Percentiles rank a stretch among this genome's conserved stretches.
These are phyloP conservation scores for Coregonus sp. DNA, from an alignment of 2,797 vertebrate genomes.

Conservation along the genomic window DNA sequence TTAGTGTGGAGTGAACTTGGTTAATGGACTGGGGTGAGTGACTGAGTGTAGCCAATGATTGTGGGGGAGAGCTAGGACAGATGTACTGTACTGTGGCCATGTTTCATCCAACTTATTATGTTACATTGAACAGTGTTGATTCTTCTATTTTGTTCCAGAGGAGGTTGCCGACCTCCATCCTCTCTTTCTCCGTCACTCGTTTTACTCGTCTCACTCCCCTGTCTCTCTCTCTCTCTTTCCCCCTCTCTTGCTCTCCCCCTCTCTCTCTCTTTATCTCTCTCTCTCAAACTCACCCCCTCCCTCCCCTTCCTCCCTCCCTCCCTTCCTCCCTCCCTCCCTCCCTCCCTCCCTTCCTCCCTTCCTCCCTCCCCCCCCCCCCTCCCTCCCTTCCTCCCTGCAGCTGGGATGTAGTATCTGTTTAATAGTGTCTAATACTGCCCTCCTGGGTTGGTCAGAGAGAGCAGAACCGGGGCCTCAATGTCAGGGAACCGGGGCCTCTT, in stretches of 20 bases:
- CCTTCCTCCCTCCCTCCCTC: neutral
- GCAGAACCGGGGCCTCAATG: neutral
- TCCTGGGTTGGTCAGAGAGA: conserved; percentile 15
- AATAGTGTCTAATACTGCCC: conserved; percentile 12
- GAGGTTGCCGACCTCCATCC: conserved; percentile 5
- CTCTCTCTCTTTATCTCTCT: too few relatives aligned
- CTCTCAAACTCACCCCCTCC: neutral
- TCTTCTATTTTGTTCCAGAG: conserved; percentile 9
- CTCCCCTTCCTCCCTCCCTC: too few relatives aligned
- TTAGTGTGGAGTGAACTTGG: conserved; percentile 1
- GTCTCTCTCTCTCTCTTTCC: neutral
- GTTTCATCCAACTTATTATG: neutral
- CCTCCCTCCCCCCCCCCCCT: too few relatives aligned
- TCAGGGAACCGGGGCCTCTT: neutral
- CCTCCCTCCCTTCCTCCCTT: neutral
- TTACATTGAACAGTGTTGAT: conserved; percentile 12
- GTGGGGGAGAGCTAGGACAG: neutral
- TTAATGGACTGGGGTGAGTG: conserved; percentile 21
- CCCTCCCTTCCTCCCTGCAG: neutral
- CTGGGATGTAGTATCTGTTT: conserved; percentile 13
- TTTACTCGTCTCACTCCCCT: neutral
- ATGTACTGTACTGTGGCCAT: neutral
- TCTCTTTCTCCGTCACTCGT: neutral
- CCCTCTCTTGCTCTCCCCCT: neutral
- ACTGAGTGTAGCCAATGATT: conserved; percentile 21